phyloP scores from a whole-genome alignment of 2,888 invertebrate species.

The Notocelia uddmanniana region DNA sequence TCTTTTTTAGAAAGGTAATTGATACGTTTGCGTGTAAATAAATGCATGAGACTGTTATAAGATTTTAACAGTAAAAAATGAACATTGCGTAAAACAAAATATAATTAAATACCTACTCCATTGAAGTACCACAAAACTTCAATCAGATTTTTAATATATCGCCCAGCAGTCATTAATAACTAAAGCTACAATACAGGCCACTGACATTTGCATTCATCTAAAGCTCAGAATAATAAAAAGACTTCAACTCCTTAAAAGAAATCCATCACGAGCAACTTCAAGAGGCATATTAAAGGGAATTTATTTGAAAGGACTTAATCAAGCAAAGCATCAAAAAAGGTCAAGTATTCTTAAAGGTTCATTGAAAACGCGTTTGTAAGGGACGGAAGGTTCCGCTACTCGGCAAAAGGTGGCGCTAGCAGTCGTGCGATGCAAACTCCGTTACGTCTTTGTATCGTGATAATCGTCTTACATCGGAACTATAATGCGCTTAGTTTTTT shows the following conservation, averaged over 20 bases:
- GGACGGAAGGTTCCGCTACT: slow-evolving; percentile 60
- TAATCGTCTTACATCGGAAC: slow-evolving; percentile 34
- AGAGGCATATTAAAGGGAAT: slow-evolving; percentile 32
- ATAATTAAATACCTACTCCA: not conserved
- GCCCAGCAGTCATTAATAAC: not conserved
- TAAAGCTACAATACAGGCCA: slow-evolving; percentile 20
- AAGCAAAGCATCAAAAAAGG: slow-evolving; percentile 37
- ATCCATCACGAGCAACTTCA: slow-evolving; percentile 36
- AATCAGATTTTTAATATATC: slow-evolving; percentile 18
- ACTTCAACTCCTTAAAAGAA: slow-evolving; percentile 35
- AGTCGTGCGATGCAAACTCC: slow-evolving; percentile 31
- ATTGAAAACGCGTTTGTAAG: slow-evolving; percentile 6
- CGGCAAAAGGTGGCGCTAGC: slow-evolving; percentile 70
- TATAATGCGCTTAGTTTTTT: slow-evolving; percentile 36
- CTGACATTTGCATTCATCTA: slow-evolving; percentile 21
- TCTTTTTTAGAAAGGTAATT: no score
- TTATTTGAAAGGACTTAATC: slow-evolving; percentile 46
- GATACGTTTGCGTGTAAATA: no score
- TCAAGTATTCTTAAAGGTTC: slow-evolving; percentile 35
- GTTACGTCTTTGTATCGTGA: slow-evolving; percentile 27
- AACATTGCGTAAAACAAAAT: not conserved
- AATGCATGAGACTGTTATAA: no score
- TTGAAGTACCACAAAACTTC: slow-evolving; percentile 15
- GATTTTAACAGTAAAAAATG: no score
- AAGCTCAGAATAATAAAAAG: slow-evolving; percentile 29